phyloP scores from a whole-genome alignment of 2,797 vertebrate species.

The Carcharodon carcharias region DNA sequence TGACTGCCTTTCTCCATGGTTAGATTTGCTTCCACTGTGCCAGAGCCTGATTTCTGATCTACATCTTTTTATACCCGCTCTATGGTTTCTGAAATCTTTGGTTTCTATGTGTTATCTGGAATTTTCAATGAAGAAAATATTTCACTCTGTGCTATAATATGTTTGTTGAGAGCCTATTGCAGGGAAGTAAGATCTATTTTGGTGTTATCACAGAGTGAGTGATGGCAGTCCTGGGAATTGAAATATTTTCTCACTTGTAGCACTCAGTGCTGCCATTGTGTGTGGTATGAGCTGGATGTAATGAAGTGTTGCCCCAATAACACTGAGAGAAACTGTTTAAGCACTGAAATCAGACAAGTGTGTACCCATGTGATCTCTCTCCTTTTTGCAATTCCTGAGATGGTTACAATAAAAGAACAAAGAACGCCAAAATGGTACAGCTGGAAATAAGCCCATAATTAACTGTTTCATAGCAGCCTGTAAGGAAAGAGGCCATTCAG shows the following conservation, averaged over 20 bases:
- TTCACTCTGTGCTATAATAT: neutral
- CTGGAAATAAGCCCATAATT: neutral
- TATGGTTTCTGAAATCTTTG: neutral
- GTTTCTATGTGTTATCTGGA: neutral
- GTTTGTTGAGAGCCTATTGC: neutral
- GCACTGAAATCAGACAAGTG: neutral
- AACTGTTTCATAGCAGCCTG: neutral
- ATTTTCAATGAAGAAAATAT: neutral
- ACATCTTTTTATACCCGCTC: neutral
- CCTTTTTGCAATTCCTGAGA: neutral
- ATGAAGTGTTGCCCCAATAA: neutral
- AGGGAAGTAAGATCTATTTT: neutral
- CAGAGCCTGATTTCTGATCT: neutral
- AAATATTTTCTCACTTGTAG: neutral
- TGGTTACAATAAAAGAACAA: neutral
- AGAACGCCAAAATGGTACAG: neutral
- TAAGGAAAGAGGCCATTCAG: neutral
- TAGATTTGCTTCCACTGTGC: neutral
- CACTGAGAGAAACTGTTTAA: neutral
- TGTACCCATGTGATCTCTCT: no score
- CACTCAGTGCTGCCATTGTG: neutral
- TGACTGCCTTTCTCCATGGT: neutral
- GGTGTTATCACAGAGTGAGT: neutral
- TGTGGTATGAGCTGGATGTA: neutral
- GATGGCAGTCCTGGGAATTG: neutral